These are phyloP conservation scores for Porites lobata DNA, from an alignment of 92 coral and sea anemone species.

Conservation along the genomic window DNA sequence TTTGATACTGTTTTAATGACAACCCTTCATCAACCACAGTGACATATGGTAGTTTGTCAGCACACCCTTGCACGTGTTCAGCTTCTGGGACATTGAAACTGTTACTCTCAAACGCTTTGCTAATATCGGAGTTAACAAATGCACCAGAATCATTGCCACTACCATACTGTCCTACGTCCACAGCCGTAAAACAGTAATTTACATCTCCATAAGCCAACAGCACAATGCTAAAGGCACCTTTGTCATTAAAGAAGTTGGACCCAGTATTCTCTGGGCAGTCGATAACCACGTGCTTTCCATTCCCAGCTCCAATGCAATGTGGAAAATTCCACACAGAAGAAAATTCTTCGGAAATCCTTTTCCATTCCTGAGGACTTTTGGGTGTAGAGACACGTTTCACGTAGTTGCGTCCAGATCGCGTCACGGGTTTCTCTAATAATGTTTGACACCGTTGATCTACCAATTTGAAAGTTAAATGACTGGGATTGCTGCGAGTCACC, in stretches of 20 bases:
- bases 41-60: not conserved
- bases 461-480: constrained; percentile 52
- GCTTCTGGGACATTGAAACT: constrained; percentile 48
- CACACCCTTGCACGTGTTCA: constrained; percentile 19
- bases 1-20: constrained; percentile 37
- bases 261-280: constrained; percentile 56
- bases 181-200: constrained; percentile 54
- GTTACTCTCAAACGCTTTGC: constrained; percentile 46
- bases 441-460: constrained; percentile 57
- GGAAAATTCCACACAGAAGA: constrained; percentile 46
- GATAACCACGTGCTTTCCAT: constrained; percentile 62
- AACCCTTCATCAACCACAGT: constrained; percentile 45
- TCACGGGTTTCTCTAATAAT: constrained; percentile 54
- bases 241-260: constrained; percentile 53
- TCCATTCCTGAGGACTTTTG: constrained; percentile 22
- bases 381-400: constrained; percentile 33
- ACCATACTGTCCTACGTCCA: constrained; percentile 64
- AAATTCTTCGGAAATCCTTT: constrained; percentile 35
- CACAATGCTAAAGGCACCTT: constrained; percentile 66
- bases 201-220: constrained; percentile 65
- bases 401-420: constrained; percentile 36
- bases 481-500: constrained; percentile 21
- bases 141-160: not conserved
- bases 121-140: constrained; percentile 26
- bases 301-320: constrained; percentile 58